Evolutionary conservation across 2,888 invertebrate species (phyloP), one percentile per base, ranked within the genome.

Genomic region (Tigriopus californicus): DNA sequence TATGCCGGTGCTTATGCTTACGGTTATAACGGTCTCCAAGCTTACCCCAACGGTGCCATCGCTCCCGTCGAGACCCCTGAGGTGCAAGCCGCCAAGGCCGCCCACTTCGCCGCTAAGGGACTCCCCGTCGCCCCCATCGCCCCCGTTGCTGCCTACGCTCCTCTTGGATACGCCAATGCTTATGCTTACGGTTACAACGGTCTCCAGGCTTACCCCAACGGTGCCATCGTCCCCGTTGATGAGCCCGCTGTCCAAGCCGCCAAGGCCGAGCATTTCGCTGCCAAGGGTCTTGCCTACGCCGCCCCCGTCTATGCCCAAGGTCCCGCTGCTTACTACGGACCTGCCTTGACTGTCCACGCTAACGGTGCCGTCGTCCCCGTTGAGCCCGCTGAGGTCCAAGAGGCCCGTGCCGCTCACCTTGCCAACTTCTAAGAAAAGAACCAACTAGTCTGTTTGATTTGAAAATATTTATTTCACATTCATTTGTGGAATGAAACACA

Each of bases 281-380:
- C 46, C 46, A 15, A 46, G 15, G 46, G 46, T 46, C 15, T 46
- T 46, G 15, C 15, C 22, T 22, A 15, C 22, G 15, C 42, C 25
- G 57, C 20, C 8, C 13, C 42, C 41, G 24, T 33, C 25, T 49
- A 58, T 22, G 49, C 49, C 33, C 15, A 47, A n/a, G 58, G 41
- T 13, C 18, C n/a, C 54, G 54, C 33, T 40, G 54, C 24, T 8
- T 49, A 48, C 58, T 33, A 33, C 33, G 33, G 33, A 33, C 11
- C 44, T 40, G 58, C 25, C 22, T 49, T 58, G 33, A 49, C 49
- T 22, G 58, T 49, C 49, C 58, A 58, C 58, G 40, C 58, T 49
- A 58, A 58, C 18, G 58, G 58, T 22, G 58, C 58, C 40, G 25
- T 58, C n/a, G 58, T 58, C 25, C 58, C 58, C 49, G 58, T 33